A percentile compares a stretch with the other conserved stretches of the same genome.
These are phyloP conservation scores for Caenorhabditis sulstoni DNA, from an alignment of 2,888 invertebrate genomes.

Conservation along the genomic window DNA sequence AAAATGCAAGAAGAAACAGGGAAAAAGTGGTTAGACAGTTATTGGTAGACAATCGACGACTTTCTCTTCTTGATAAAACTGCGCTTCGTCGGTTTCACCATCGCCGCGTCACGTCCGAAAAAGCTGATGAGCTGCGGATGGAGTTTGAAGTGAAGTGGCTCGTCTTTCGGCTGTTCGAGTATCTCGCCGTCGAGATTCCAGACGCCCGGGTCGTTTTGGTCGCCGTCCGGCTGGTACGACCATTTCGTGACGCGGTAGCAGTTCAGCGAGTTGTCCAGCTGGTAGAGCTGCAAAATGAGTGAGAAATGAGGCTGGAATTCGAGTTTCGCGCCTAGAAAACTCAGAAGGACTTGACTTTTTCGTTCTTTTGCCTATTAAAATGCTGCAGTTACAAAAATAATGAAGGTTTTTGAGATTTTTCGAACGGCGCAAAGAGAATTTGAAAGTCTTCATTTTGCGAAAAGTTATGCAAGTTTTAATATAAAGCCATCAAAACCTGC, in stretches of 20 bases:
- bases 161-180: slow-evolving; percentile 76
- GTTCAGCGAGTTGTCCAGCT: slow-evolving; percentile 69
- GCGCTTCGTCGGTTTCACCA: slow-evolving; percentile 74
- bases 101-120: slow-evolving; percentile 78
- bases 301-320: too few species aligned
- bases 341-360: too few species aligned
- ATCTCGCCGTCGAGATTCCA: slow-evolving; percentile 80
- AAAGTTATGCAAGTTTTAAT: too few species aligned
- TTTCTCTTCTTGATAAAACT: slow-evolving; percentile 71
- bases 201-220: slow-evolving; percentile 72
- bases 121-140: slow-evolving; percentile 78
- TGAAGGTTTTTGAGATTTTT: too few species aligned
- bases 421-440: too few species aligned
- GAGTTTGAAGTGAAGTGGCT: slow-evolving; percentile 75
- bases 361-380: too few species aligned
- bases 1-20: slow-evolving; percentile 10
- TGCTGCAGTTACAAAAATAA: too few species aligned
- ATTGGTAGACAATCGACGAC: slow-evolving; percentile 71
- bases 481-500: too few species aligned
- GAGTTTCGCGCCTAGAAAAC: too few species aligned
- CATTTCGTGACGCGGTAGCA: slow-evolving; percentile 77
- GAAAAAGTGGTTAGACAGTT: slow-evolving; percentile 8
- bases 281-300: slow-evolving; percentile 65
- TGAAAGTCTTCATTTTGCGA: too few species aligned
- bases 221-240: slow-evolving; percentile 75